Percentiles rank a stretch among this genome's conserved stretches.
These are phyloP conservation scores for Eristalis pertinax DNA, from an alignment of 2,888 invertebrate genomes.

Conservation along the genomic window DNA sequence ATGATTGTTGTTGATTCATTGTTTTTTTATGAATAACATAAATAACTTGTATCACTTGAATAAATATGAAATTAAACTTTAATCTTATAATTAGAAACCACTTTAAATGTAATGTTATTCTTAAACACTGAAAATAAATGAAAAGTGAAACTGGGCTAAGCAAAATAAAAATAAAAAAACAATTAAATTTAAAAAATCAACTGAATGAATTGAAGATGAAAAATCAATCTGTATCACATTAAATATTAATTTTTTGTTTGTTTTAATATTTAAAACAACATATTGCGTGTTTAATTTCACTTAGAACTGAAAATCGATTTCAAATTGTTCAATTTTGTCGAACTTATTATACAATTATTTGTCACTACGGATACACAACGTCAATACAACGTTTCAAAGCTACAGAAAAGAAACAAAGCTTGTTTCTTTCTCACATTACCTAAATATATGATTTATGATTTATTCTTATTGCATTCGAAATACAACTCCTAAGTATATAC, in stretches of 20 bases:
- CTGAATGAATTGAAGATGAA: slow-evolving; percentile 2
- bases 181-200: not conserved
- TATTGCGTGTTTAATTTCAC: slow-evolving; percentile 11
- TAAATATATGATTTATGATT: slow-evolving; percentile 19
- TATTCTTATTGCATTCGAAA: slow-evolving; percentile 57
- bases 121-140: not conserved
- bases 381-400: slow-evolving; percentile 40
- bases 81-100: slow-evolving; percentile 34
- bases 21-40: not conserved
- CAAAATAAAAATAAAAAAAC: slow-evolving; percentile 28
- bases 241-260: slow-evolving; percentile 41
- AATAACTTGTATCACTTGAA: not conserved
- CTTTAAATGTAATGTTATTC: not conserved
- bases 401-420: slow-evolving; percentile 20
- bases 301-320: slow-evolving; percentile 48
- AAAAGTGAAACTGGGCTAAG: not conserved
- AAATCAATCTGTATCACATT: slow-evolving; percentile 66
- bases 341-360: slow-evolving; percentile 51
- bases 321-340: slow-evolving; percentile 1
- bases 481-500: slow-evolving; percentile 28
- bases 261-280: slow-evolving; percentile 21
- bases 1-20: not conserved
- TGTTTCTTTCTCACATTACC: slow-evolving; percentile 21
- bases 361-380: slow-evolving; percentile 56
- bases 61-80: not conserved